Conservation (phyloP, 1,140 invertebrate genomes). For the Bilobella aurantiaca region DNA sequence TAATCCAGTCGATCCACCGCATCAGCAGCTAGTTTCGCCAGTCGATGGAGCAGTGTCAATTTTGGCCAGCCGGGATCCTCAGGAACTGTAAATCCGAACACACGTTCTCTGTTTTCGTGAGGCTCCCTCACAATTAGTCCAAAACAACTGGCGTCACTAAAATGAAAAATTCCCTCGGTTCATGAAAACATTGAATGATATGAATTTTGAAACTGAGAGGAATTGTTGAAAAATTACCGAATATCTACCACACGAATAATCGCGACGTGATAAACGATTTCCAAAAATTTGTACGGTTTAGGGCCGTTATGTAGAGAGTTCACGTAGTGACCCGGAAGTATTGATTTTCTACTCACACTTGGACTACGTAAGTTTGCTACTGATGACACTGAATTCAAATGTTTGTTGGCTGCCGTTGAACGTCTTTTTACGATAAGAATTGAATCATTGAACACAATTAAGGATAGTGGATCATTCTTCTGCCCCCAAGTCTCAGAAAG, state of each 20-base stretch:
- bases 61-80: slow-evolving; percentile 24
- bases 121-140: slow-evolving; percentile 70
- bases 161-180: slow-evolving; percentile 41
- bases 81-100: slow-evolving; percentile 70
- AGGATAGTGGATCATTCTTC: slow-evolving; percentile 70
- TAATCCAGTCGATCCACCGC: slow-evolving; percentile 27
- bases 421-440: slow-evolving; percentile 42
- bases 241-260: slow-evolving; percentile 86
- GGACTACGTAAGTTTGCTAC: slow-evolving; percentile 32
- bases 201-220: neutral
- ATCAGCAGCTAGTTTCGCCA: slow-evolving; percentile 27
- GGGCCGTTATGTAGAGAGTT: neutral
- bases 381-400: slow-evolving; percentile 15
- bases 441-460: slow-evolving; percentile 89
- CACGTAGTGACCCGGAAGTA: slow-evolving; percentile 6
- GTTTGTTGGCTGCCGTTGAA: slow-evolving; percentile 8
- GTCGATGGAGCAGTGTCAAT: slow-evolving; percentile 16
- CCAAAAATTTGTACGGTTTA: slow-evolving; percentile 69
- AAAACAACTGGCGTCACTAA: slow-evolving; percentile 78
- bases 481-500: slow-evolving; percentile 73
- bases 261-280: slow-evolving; percentile 70
- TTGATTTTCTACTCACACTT: slow-evolving; percentile 23
- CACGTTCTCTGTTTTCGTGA: slow-evolving; percentile 72
- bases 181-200: too few relatives aligned
- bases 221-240: slow-evolving; percentile 52